Conservation (phyloP, 2,888 invertebrate species). For the Campaea margaritaria region DNA sequence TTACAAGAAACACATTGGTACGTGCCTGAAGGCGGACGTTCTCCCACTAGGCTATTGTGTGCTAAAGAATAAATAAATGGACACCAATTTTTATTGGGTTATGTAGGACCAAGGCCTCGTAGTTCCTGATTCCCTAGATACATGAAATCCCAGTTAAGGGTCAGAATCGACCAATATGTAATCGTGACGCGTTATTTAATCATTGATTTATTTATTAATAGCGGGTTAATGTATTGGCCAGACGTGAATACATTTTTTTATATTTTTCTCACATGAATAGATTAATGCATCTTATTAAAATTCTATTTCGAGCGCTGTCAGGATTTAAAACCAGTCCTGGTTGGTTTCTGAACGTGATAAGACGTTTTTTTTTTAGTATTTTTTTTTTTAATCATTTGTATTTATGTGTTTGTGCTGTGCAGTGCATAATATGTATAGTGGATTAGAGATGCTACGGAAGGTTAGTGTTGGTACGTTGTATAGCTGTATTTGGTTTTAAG, state of each 20-base stretch:
- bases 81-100: too few relatives aligned
- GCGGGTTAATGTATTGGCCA: background rate
- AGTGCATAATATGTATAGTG: slow-evolving; percentile 12
- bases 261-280: background rate
- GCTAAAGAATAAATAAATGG: too few relatives aligned
- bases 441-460: slow-evolving; percentile 19
- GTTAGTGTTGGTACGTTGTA: slow-evolving; percentile 4
- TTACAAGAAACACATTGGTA: too few relatives aligned
- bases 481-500: too few relatives aligned
- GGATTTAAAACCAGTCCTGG: slow-evolving; percentile 20
- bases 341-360: background rate
- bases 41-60: too few relatives aligned
- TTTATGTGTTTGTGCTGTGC: slow-evolving; percentile 4
- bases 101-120: too few relatives aligned
- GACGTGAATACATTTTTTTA: background rate
- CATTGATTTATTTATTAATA: too few relatives aligned
- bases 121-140: too few relatives aligned
- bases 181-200: too few relatives aligned
- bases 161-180: too few relatives aligned
- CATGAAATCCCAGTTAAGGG: too few relatives aligned
- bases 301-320: slow-evolving; percentile 10
- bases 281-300: slow-evolving; percentile 19
- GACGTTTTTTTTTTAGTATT: slow-evolving; percentile 17
- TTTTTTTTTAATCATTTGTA: slow-evolving; percentile 1
- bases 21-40: too few relatives aligned